Conservation (phyloP, 2,797 vertebrate genomes). For the Chelon auratus region DNA sequence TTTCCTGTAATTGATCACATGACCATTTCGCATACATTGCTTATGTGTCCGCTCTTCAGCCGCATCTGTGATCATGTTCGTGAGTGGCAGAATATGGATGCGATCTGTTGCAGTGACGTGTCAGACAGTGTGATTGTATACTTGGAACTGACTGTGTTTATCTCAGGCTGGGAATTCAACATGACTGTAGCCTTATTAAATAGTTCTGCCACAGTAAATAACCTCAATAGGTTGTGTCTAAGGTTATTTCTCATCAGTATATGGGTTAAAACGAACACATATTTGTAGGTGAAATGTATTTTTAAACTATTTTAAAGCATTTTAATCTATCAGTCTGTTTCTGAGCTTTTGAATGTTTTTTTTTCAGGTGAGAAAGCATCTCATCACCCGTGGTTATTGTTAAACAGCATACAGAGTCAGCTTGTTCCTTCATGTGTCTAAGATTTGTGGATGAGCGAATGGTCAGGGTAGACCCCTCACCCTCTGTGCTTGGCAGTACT, state of each 20-base stretch:
- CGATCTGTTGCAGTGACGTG: conserved; percentile 70
- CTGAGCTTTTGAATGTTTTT: conserved; percentile 66
- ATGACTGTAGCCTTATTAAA: conserved; percentile 61
- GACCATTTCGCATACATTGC: conserved; percentile 40
- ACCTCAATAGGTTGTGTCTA: conserved; percentile 65
- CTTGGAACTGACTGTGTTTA: conserved; percentile 65
- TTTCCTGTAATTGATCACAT: conserved; percentile 66
- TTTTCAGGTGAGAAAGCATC: conserved; percentile 11
- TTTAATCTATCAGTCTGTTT: conserved; percentile 56
- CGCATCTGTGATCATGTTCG: conserved; percentile 63
- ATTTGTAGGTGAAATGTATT: conserved; percentile 37
- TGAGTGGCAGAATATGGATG: conserved; percentile 70
- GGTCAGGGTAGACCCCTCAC: background rate
- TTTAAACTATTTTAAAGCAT: no score
- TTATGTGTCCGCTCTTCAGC: conserved; percentile 36
- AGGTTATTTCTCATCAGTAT: conserved; percentile 59
- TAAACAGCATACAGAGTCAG: background rate
- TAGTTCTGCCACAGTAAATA: conserved; percentile 62
- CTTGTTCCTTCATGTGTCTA: background rate
- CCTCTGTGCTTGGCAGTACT: no score
- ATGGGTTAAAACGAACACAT: conserved; percentile 35
- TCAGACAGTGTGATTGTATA: conserved; percentile 66
- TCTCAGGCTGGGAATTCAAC: conserved; percentile 62
- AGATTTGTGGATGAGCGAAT: background rate
- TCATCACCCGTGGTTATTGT: background rate